Evolutionary conservation across 2,113 vertebrate species (phyloP).

Genomic region (Prionailurus bengalensis): DNA sequence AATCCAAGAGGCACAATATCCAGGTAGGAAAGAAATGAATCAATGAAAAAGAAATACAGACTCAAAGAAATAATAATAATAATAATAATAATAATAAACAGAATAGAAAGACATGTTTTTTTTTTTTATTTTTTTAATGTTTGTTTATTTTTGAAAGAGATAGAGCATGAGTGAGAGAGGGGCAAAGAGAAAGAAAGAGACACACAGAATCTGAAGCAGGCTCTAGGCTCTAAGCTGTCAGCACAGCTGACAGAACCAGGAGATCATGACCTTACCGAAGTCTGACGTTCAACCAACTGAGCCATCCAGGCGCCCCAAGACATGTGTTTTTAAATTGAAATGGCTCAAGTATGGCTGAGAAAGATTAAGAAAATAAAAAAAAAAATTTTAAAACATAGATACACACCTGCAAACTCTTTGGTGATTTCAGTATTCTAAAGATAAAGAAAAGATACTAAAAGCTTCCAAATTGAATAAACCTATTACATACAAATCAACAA

Average conservation of each 20-base stretch:
- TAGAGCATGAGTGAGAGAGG: background rate
- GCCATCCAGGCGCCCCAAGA: background rate
- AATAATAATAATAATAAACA: background rate
- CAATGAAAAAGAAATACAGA: background rate
- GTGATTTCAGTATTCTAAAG: constrained; percentile 6
- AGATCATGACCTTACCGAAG: background rate
- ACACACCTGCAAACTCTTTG: background rate
- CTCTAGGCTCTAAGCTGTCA: background rate
- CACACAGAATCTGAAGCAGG: background rate
- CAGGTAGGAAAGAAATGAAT: background rate
- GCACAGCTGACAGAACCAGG: no score
- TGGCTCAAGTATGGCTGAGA: background rate
- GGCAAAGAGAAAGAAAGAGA: background rate
- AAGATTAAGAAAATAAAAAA: background rate
- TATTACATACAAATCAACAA: background rate
- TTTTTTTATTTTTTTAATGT: background rate
- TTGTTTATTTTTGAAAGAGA: background rate
- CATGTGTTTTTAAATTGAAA: background rate
- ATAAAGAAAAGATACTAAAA: background rate
- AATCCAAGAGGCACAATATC: background rate
- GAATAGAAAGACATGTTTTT: background rate
- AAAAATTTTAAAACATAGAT: background rate
- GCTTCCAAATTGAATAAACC: background rate
- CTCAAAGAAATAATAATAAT: background rate
- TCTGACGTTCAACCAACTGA: background rate